phyloP scores from a whole-genome alignment of 2,113 vertebrate genomes.

The Seriola rivoliana region DNA sequence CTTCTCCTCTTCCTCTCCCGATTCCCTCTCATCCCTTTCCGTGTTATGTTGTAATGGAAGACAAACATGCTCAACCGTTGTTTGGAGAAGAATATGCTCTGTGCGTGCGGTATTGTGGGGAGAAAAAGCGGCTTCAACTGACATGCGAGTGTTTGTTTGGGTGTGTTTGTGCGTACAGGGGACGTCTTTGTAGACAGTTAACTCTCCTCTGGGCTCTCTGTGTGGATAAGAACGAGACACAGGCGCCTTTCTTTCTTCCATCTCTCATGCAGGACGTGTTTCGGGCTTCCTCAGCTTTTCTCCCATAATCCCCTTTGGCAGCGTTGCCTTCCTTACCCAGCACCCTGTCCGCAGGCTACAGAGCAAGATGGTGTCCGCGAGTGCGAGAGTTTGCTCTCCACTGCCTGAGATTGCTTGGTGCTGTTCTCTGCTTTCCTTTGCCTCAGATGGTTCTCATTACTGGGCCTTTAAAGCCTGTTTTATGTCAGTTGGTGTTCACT shows the following conservation, averaged over 20 bases:
- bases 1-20: constrained; percentile 62
- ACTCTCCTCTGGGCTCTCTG: constrained; percentile 49
- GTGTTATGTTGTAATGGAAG: constrained; percentile 73
- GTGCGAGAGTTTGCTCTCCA: constrained; percentile 49
- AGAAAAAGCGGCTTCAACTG: constrained; percentile 14
- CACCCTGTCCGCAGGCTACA: constrained; percentile 62
- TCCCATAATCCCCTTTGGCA: constrained; percentile 71
- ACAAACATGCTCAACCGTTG: constrained; percentile 65
- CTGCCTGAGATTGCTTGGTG: constrained; percentile 45
- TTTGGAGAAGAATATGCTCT: constrained; percentile 67
- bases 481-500: constrained; percentile 84
- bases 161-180: constrained; percentile 61
- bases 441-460: constrained; percentile 89
- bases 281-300: constrained; percentile 65
- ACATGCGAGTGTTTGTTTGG: constrained; percentile 70
- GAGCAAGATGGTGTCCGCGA: constrained; percentile 56
- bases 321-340: constrained; percentile 46
- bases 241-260: constrained; percentile 65
- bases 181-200: constrained; percentile 59
- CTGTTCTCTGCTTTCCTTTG: constrained; percentile 66
- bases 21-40: constrained; percentile 54
- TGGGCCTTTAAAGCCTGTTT: constrained; percentile 84
- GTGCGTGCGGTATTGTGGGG: constrained; percentile 50
- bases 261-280: constrained; percentile 70
- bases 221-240: constrained; percentile 54